phyloP scores from a whole-genome alignment of 2,888 invertebrate genomes.

The Scrobipalpa costella region DNA sequence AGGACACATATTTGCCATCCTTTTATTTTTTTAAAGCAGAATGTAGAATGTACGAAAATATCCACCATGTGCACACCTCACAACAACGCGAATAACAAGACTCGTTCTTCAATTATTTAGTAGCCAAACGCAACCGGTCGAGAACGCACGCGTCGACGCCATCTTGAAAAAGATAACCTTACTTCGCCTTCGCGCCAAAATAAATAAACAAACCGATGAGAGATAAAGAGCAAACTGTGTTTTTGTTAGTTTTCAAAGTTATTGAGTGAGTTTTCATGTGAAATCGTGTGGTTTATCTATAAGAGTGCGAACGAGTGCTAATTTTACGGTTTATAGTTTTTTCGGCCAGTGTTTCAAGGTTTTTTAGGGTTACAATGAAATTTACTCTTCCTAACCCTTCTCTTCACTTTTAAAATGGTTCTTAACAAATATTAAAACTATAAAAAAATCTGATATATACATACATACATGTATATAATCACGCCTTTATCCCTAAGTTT shows the following conservation, averaged over 20 bases:
- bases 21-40: not conserved
- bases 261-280: conserved; percentile 13
- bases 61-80: not conserved
- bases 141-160: conserved; percentile 23
- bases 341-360: conserved; percentile 18
- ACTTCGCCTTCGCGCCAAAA: conserved; percentile 28
- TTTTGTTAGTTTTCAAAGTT: not conserved
- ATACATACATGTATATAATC: too few species aligned
- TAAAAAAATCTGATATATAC: too few species aligned
- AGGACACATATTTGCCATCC: too few species aligned
- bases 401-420: not conserved
- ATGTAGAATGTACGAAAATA: not conserved
- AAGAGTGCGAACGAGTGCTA: too few species aligned
- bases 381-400: not conserved
- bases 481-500: too few species aligned
- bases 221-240: conserved; percentile 31
- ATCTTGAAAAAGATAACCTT: conserved; percentile 27
- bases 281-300: conserved; percentile 14
- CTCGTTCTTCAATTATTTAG: conserved; percentile 28
- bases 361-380: not conserved
- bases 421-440: not conserved
- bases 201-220: conserved; percentile 34
- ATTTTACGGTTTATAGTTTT: conserved; percentile 16
- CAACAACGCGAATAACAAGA: not conserved
- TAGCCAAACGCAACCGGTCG: conserved; percentile 28